phyloP scores from a whole-genome alignment of 2,113 vertebrate species.

The Polypterus bichir region DNA sequence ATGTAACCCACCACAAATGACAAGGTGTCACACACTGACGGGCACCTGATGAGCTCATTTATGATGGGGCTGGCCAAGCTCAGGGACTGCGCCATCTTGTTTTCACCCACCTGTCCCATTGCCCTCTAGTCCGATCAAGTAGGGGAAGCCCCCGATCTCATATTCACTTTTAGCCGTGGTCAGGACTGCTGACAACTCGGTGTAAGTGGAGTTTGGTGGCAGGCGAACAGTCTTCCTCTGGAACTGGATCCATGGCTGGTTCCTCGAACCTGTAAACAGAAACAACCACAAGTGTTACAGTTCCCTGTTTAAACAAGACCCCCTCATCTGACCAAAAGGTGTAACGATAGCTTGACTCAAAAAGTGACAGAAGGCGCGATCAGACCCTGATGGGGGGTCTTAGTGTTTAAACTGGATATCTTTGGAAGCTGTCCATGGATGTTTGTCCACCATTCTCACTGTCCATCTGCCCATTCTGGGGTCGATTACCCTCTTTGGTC shows the following conservation, averaged over 20 bases:
- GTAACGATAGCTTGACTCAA: not conserved
- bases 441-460: no score
- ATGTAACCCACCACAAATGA: no score
- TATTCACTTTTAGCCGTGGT: conserved; percentile 72
- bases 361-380: not conserved
- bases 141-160: conserved; percentile 75
- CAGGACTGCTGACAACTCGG: conserved; percentile 69
- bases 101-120: conserved; percentile 60
- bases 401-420: no score
- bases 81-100: no score
- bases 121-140: conserved; percentile 73
- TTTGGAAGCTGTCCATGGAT: no score
- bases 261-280: conserved; percentile 56
- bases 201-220: conserved; percentile 68
- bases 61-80: no score
- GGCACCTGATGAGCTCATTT: no score
- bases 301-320: no score
- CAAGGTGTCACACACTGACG: no score
- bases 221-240: conserved; percentile 72
- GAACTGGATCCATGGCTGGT: conserved; percentile 83
- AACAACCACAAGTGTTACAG: not conserved
- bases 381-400: no score
- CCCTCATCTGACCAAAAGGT: not conserved
- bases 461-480: no score
- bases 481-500: no score